Evolutionary conservation across 1,140 invertebrate genomes (phyloP).

Genomic region (Teleopsis dalmanni): DNA sequence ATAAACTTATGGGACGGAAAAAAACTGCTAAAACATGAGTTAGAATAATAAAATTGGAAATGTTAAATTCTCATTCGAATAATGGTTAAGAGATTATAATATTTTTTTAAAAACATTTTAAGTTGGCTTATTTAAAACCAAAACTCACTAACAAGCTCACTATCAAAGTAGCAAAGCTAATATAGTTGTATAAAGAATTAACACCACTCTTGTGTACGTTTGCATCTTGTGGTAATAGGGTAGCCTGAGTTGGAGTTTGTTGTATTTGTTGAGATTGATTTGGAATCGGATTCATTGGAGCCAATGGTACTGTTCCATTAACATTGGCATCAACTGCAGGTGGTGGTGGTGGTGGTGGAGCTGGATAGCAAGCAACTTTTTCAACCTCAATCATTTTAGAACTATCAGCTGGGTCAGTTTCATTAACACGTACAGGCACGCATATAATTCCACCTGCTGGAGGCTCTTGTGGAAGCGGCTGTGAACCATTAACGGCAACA

Average conservation of each 20-base stretch:
- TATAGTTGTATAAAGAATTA: neutral
- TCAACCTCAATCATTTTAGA: slow-evolving; percentile 37
- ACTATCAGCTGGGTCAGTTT: slow-evolving; percentile 35
- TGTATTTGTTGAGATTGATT: slow-evolving; percentile 12
- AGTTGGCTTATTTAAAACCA: too few relatives aligned
- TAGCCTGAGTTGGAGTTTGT: slow-evolving; percentile 6
- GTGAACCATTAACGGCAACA: neutral
- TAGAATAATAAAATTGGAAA: too few relatives aligned
- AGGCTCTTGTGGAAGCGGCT: slow-evolving; percentile 6
- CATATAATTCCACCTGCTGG: slow-evolving; percentile 38
- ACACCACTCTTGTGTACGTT: neutral
- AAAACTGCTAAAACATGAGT: too few relatives aligned
- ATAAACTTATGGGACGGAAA: too few relatives aligned
- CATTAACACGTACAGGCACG: slow-evolving; percentile 35
- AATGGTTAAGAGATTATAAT: too few relatives aligned
- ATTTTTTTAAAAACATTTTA: too few relatives aligned
- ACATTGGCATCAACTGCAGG: slow-evolving; percentile 3
- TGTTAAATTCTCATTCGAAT: too few relatives aligned
- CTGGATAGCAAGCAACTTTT: slow-evolving; percentile 40
- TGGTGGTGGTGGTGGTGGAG: slow-evolving; percentile 32
- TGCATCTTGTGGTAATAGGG: neutral
- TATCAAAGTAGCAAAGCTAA: neutral
- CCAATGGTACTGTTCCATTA: slow-evolving; percentile 13
- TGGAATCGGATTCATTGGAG: slow-evolving; percentile 19
- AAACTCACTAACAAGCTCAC: too few relatives aligned